A percentile compares a stretch with the other conserved stretches of the same genome.
Evolutionary conservation across 1,140 invertebrate species (phyloP).

Genomic region (Octopus sinensis): DNA sequence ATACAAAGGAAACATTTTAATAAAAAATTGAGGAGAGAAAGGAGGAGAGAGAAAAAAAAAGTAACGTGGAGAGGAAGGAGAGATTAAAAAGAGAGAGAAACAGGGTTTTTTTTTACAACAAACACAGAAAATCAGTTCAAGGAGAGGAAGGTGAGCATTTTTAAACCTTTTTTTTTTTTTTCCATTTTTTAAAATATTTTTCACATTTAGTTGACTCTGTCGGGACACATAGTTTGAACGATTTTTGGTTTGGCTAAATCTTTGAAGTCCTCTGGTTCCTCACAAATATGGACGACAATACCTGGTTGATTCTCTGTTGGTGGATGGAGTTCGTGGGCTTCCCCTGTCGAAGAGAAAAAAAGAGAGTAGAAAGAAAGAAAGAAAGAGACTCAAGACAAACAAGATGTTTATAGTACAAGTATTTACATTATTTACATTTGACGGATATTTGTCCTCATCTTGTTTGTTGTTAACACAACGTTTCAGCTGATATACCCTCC

Average conservation of each 20-base stretch:
- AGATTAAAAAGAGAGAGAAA: neutral
- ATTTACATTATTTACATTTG: too few relatives aligned
- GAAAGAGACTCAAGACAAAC: too few relatives aligned
- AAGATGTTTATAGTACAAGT: too few relatives aligned
- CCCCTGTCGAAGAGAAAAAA: conserved; percentile 31
- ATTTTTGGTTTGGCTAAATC: conserved; percentile 22
- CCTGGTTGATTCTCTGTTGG: conserved; percentile 79
- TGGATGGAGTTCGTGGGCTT: conserved; percentile 44
- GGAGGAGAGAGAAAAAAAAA: neutral
- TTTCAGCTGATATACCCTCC: too few relatives aligned
- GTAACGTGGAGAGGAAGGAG: neutral
- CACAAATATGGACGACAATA: conserved; percentile 81
- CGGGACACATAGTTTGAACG: conserved; percentile 36
- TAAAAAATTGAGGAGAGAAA: too few relatives aligned
- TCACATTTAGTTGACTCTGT: conserved; percentile 8
- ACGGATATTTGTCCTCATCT: too few relatives aligned
- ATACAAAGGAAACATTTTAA: too few relatives aligned
- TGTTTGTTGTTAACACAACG: too few relatives aligned
- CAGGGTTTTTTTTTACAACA: neutral
- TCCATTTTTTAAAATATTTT: neutral
- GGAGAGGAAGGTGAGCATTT: neutral
- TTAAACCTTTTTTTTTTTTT: neutral
- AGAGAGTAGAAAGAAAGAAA: too few relatives aligned
- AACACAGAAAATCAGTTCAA: too few relatives aligned
- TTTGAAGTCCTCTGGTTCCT: conserved; percentile 50